Percentiles rank a stretch among this genome's conserved stretches.
Evolutionary conservation across 2,888 invertebrate genomes (phyloP).

Genomic region (Apotomis betuletana): DNA sequence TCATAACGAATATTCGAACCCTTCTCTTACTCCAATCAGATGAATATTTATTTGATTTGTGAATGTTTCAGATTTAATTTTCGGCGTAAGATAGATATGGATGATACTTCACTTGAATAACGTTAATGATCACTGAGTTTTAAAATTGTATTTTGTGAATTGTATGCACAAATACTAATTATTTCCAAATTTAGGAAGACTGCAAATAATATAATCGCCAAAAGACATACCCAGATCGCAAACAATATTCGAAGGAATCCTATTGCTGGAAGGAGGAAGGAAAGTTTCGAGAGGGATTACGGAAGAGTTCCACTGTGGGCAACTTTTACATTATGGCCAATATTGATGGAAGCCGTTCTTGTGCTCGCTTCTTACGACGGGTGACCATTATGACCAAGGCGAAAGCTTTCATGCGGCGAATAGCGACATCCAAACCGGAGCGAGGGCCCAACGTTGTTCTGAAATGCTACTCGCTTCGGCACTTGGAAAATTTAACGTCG

Average conservation of each 20-base stretch:
- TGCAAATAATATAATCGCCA: background rate
- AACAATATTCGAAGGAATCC: conserved; percentile 48
- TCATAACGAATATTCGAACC: background rate
- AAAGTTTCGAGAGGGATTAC: conserved; percentile 66
- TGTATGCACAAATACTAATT: background rate
- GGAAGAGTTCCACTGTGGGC: conserved; percentile 65
- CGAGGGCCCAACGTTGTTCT: conserved; percentile 54
- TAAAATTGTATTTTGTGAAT: background rate
- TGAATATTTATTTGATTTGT: background rate
- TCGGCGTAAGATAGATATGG: too few relatives aligned
- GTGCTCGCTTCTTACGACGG: conserved; percentile 54
- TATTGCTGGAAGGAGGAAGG: conserved; percentile 52
- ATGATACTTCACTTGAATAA: background rate
- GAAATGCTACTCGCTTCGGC: conserved; percentile 67
- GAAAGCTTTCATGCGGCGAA: conserved; percentile 72
- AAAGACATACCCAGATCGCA: background rate
- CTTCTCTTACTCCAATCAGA: background rate
- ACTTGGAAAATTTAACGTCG: conserved; percentile 71
- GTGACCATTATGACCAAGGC: conserved; percentile 55
- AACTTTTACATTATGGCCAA: conserved; percentile 71
- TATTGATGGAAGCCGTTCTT: conserved; percentile 63
- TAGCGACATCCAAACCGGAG: conserved; percentile 55
- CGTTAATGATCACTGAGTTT: background rate
- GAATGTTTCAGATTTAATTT: too few relatives aligned
- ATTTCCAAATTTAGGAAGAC: background rate